Base-by-base conservation (phyloP, 2,113 vertebrate genomes). In the Rhodinocichla rosea region DNA sequence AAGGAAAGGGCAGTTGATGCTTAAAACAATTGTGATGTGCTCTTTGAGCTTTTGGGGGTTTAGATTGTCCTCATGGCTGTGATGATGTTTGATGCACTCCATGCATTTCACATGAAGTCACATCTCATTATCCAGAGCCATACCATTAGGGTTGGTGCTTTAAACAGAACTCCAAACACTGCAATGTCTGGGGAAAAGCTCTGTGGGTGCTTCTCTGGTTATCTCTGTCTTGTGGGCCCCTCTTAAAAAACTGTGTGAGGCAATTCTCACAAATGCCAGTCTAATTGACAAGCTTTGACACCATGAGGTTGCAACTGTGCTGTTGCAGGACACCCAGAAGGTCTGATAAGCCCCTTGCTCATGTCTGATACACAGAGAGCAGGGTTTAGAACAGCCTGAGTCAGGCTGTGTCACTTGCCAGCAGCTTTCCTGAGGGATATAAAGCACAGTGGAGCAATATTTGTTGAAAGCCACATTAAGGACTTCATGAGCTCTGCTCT, bases 301-400 rank as follows among this genome's bases (percentile, higher is more conserved):
- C 39, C 1, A 0, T 6, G 55, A 83, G 59, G 4, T 7, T 17
- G 37, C 32, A 57, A 4, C 20, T 0, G 3, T 23, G 16, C 47
- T 53, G 26, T 40, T 79, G 13, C 49, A 76, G 87, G 33, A 68
- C 30, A 23, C 10, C 7, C 70, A 53, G 69, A n/a, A 30, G n/a
- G 19, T 82, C 37, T 73, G 57, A 18, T 7, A 32, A 59, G 27
- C 6, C 69, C 60, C 44, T 89, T 75, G 49, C 65, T 70, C 1
- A 0, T 28, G 10, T 49, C 27, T 52, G 63, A 53, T 45, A 35
- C 30, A 12, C 56, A 4, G 39, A 65, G 11, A 2, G 17, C 18
- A 24, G 68, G 28, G 39, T 37, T 81, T 44, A 42, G 50, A 70
- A 21, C 27, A 68, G 57, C 33, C 64, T 59, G 76, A 62, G 37